These are phyloP conservation scores for Noctua fimbriata DNA, from an alignment of 2,888 invertebrate species.

Conservation along the genomic window DNA sequence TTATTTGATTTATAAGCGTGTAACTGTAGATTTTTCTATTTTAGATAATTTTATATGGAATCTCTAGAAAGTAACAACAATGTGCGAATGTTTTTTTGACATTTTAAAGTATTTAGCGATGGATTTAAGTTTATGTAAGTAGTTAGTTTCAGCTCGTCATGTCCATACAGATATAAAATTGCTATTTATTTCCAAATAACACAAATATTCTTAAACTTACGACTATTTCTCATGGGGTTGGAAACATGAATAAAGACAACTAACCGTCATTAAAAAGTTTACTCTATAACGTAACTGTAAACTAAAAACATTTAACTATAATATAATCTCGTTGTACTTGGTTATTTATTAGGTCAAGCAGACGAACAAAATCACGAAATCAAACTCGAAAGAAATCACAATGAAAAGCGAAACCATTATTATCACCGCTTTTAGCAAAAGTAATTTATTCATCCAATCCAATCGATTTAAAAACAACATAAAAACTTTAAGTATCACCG, in stretches of 20 bases:
- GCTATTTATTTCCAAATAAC: background rate
- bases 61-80: background rate
- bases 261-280: background rate
- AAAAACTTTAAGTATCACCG: conserved; percentile 6
- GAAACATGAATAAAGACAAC: background rate
- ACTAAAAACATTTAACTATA: background rate
- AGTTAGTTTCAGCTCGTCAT: background rate
- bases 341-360: background rate
- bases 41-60: background rate
- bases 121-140: background rate
- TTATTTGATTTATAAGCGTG: conserved; percentile 20
- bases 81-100: background rate
- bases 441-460: conserved; percentile 42
- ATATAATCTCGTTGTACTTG: background rate
- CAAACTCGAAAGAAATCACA: background rate
- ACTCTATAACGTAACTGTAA: background rate
- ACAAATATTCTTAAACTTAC: background rate
- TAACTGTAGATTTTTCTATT: conserved; percentile 10
- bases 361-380: conserved; percentile 1
- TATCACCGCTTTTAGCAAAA: conserved; percentile 40
- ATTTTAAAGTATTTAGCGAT: background rate
- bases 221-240: background rate
- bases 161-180: background rate
- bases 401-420: conserved; percentile 8
- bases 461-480: conserved; percentile 19